Evolutionary conservation across 2,797 vertebrate species (phyloP), one percentile per base, ranked within the genome.

Genomic region (Poecilia wingei): DNA sequence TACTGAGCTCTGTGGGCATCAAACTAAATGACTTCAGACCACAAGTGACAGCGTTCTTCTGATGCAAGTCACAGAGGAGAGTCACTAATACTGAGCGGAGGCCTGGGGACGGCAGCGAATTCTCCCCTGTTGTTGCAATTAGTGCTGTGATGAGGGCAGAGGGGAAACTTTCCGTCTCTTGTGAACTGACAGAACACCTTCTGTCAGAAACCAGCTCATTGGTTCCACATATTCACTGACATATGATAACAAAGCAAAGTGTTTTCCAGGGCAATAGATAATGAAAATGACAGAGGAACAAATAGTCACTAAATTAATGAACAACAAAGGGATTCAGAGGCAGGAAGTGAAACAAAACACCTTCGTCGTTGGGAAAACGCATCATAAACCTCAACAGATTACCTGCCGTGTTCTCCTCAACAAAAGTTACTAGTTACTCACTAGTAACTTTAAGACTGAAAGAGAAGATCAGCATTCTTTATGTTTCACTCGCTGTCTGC

Each of bases 131-230:
- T 82, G 73, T 75, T 79, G 85, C 79, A 89, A 92, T 94, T 92
- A 93, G 74, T 70, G 76, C 39, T 13, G 46, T 92, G 91, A 91
- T 93, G 85, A 94, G 84, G 74, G 82, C 82, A 61, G 79, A 80
- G 73, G 90, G 88, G 93, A 90, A 46, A 68, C 86, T 28, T 68
- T 46, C 64, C 14, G n/a, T 61, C 82, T 72, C 78, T 72, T 16
- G 82, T 28, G 87, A 71, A 78, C 31, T 75, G 84, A 83, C 73
- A 84, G 80, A 86, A 85, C 77, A 78, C 73, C 31, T 49, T 69
- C 13, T 46, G 84, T 87, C 89, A 90, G 70, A 83, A 66, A 77
- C 57, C 6, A 55, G 36, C 69, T 74, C 81, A 66, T 85, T 79
- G 89, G 51, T 75, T 36, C 66, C 47, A 57, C 43, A 57, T 47